Evolutionary conservation across 2,113 vertebrate genomes (phyloP).

Genomic region (Trachemys scripta): DNA sequence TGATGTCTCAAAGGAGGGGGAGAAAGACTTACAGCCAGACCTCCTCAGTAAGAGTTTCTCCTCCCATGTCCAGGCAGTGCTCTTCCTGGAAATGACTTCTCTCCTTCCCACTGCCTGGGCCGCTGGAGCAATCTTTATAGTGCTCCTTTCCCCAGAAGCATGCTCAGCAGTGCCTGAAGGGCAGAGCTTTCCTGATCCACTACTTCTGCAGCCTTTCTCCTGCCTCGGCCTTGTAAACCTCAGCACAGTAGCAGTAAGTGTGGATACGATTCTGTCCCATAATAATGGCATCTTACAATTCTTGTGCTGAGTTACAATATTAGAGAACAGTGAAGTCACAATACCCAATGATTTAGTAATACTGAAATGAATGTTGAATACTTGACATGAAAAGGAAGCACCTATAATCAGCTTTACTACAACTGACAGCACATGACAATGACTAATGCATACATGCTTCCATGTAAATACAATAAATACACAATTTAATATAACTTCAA

Average conservation of each 20-base stretch:
- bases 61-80: no score
- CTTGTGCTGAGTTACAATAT: slow-evolving; percentile 35
- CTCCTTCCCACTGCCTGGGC: no score
- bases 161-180: no score
- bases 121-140: no score
- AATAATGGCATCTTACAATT: background rate
- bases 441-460: background rate
- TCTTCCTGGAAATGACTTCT: no score
- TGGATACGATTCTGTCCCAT: background rate
- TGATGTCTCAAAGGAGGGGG: no score
- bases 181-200: no score
- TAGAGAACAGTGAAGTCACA: slow-evolving; percentile 39
- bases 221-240: background rate
- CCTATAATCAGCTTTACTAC: slow-evolving; percentile 30
- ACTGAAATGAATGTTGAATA: slow-evolving; percentile 43
- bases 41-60: no score
- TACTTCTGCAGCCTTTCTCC: no score
- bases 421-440: background rate
- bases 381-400: slow-evolving; percentile 59
- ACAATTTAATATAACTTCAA: background rate
- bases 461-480: background rate
- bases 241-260: background rate
- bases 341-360: background rate
- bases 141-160: no score
- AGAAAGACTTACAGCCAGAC: no score